Evolutionary conservation across 2,113 vertebrate genomes (phyloP).

Genomic region (Columba janthina): DNA sequence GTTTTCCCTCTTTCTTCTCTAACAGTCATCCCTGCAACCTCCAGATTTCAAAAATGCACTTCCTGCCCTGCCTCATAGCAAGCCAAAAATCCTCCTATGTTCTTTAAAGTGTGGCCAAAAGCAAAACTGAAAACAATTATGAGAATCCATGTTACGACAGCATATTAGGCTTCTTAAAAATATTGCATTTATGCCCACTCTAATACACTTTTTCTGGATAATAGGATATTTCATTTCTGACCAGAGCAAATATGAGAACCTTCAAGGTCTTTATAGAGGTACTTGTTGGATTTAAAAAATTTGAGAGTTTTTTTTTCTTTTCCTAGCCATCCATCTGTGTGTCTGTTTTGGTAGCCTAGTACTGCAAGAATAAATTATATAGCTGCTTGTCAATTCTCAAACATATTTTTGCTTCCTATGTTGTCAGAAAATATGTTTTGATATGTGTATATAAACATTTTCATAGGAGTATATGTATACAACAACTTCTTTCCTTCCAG

Average conservation of each 20-base stretch:
- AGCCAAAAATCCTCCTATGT: neutral
- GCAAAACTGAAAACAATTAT: constrained; percentile 22
- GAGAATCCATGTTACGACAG: constrained; percentile 20
- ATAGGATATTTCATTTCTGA: constrained; percentile 16
- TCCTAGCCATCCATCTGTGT: neutral
- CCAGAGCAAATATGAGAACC: neutral
- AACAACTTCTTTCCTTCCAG: neutral
- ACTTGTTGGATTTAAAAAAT: neutral
- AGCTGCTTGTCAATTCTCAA: neutral
- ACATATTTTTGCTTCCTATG: neutral
- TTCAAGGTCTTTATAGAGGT: neutral
- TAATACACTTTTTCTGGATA: constrained; percentile 5
- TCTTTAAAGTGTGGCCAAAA: constrained; percentile 9
- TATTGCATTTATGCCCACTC: neutral
- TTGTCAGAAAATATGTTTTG: constrained; percentile 11
- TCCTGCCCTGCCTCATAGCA: neutral
- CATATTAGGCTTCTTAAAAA: constrained; percentile 24
- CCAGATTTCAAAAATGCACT: neutral
- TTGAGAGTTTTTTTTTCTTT: neutral
- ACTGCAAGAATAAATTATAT: neutral
- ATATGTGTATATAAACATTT: neutral
- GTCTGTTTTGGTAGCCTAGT: neutral
- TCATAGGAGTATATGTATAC: neutral
- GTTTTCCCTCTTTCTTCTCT: neutral
- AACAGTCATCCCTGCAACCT: neutral